Percentiles rank a stretch among this genome's conserved stretches.
phyloP scores from a whole-genome alignment of 2,888 invertebrate species.

The Molanna angustata region DNA sequence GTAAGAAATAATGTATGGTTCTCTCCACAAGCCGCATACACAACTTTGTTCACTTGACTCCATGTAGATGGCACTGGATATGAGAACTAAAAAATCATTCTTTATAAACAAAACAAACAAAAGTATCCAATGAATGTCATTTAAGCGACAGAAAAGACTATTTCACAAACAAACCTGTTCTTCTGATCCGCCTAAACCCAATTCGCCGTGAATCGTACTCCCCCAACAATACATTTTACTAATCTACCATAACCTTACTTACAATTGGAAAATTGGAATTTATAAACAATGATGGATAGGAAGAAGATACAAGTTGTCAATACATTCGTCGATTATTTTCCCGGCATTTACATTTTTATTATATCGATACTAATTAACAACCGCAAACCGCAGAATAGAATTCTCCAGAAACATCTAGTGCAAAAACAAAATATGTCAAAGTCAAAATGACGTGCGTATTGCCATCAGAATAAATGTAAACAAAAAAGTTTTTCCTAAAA shows the following conservation, averaged over 20 bases:
- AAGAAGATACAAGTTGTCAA: too few species aligned
- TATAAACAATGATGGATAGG: too few species aligned
- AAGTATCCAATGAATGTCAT: too few species aligned
- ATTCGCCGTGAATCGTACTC: slow-evolving; percentile 70
- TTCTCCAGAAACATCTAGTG: slow-evolving; percentile 13
- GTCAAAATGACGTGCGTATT: slow-evolving; percentile 3
- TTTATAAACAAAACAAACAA: too few species aligned
- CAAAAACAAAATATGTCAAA: slow-evolving; percentile 19
- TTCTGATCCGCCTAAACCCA: slow-evolving; percentile 74
- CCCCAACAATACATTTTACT: slow-evolving; percentile 60
- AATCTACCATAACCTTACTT: not conserved
- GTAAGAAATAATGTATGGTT: slow-evolving; percentile 80
- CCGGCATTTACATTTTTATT: not conserved
- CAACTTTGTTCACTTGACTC: slow-evolving; percentile 56
- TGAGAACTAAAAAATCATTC: slow-evolving; percentile 53
- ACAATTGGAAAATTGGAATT: too few species aligned
- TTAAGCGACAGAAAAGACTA: too few species aligned
- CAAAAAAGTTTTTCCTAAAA: too few species aligned
- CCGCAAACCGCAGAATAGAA: not conserved
- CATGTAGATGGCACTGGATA: slow-evolving; percentile 61
- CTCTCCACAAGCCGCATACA: slow-evolving; percentile 70
- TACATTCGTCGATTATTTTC: too few species aligned
- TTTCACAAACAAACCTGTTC: slow-evolving; percentile 56
- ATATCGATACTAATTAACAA: not conserved
- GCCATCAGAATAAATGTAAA: too few species aligned